A percentile compares a stretch with the other conserved stretches of the same genome.
Evolutionary conservation across 2,888 invertebrate genomes (phyloP).

Genomic region (Apamea epomidion): DNA sequence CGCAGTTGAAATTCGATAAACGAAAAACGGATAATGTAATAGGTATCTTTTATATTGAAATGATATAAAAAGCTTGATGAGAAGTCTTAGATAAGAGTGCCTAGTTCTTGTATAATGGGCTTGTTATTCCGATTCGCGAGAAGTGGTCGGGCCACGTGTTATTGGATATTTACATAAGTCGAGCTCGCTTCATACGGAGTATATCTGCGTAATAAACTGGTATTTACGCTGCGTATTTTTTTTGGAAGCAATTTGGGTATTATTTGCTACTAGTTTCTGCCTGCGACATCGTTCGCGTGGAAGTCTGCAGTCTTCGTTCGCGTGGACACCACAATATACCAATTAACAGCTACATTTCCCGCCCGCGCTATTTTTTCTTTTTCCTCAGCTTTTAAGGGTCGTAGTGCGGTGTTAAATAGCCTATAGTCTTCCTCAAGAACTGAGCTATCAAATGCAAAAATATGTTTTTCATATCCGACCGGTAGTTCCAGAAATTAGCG

Average conservation of each 20-base stretch:
- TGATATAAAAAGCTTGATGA: constrained; percentile 34
- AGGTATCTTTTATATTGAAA: constrained; percentile 28
- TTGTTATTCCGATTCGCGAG: constrained; percentile 28
- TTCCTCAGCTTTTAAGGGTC: too few relatives aligned
- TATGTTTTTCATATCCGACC: too few relatives aligned
- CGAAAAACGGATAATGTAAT: constrained; percentile 40
- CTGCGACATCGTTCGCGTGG: not conserved
- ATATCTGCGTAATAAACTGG: constrained; percentile 37
- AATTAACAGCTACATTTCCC: too few relatives aligned
- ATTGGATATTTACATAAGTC: constrained; percentile 44
- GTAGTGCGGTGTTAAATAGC: too few relatives aligned
- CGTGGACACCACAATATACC: too few relatives aligned
- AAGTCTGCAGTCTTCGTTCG: not conserved
- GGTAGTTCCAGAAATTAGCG: too few relatives aligned
- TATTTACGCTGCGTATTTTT: constrained; percentile 12
- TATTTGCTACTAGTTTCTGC: not conserved
- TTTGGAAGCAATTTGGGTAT: not conserved
- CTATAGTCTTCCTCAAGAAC: too few relatives aligned
- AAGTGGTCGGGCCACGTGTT: constrained; percentile 39
- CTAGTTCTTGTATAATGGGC: constrained; percentile 42
- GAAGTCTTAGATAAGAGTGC: constrained; percentile 40
- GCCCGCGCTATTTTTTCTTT: too few relatives aligned
- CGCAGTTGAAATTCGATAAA: constrained; percentile 54
- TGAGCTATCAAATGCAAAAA: too few relatives aligned
- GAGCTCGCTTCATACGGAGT: constrained; percentile 5